phyloP scores from a whole-genome alignment of 2,797 vertebrate species.

The Brachymystax lenok region DNA sequence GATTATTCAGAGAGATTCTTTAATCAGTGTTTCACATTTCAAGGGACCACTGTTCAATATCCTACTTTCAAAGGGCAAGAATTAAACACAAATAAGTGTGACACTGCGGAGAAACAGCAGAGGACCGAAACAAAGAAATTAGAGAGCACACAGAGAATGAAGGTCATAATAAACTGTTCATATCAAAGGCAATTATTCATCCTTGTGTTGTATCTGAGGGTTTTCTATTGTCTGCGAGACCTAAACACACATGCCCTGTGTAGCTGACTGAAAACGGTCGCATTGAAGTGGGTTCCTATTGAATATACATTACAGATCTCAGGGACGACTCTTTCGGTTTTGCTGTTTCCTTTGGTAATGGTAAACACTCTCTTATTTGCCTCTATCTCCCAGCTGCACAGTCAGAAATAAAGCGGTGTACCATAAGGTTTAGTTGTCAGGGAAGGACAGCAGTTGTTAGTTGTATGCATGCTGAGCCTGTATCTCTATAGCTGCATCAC shows the following conservation, averaged over 20 bases:
- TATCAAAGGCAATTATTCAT: not conserved
- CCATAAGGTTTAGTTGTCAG: not conserved
- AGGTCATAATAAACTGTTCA: slow-evolving; percentile 16
- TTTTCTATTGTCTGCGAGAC: slow-evolving; percentile 10
- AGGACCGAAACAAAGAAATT: slow-evolving; percentile 14
- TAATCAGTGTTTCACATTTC: slow-evolving; percentile 11
- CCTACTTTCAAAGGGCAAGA: slow-evolving; percentile 10
- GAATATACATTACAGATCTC: not conserved
- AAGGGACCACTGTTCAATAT: slow-evolving; percentile 14
- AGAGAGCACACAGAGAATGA: not conserved
- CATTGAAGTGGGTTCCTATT: not conserved
- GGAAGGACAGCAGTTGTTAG: not conserved
- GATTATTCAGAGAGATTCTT: not conserved
- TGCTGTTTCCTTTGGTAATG: not conserved
- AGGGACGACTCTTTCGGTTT: no score
- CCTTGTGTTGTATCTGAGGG: slow-evolving; percentile 2
- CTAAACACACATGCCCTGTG: not conserved
- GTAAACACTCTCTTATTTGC: not conserved
- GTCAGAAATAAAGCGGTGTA: not conserved
- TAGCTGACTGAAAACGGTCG: not conserved
- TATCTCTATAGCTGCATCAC: not conserved
- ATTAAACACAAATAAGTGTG: slow-evolving; percentile 12
- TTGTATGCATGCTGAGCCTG: not conserved
- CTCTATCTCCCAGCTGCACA: not conserved
- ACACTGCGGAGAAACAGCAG: slow-evolving; percentile 5